A percentile compares a stretch with the other conserved stretches of the same genome.
Evolutionary conservation across 2,797 vertebrate genomes (phyloP).

Genomic region (Typhlichthys subterraneus): DNA sequence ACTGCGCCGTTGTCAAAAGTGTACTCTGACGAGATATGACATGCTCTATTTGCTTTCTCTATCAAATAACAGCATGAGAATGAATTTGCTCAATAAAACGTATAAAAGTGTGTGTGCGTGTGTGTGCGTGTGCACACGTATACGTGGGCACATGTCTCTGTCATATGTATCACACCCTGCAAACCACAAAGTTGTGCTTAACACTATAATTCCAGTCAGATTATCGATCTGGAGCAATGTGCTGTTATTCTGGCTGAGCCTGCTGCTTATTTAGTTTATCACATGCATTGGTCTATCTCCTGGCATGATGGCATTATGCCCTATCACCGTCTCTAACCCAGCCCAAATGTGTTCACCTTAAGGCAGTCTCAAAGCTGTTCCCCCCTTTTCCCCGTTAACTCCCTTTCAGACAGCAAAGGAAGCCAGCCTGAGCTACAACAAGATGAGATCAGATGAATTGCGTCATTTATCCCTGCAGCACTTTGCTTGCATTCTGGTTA

Average conservation of each 20-base stretch:
- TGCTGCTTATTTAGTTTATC: conserved; percentile 66
- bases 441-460: conserved; percentile 43
- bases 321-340: conserved; percentile 4
- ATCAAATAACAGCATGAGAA: neutral
- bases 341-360: conserved; percentile 47
- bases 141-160: neutral
- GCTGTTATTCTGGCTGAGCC: conserved; percentile 58
- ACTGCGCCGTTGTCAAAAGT: neutral
- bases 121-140: neutral
- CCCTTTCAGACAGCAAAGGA: conserved; percentile 21
- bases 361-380: conserved; percentile 39
- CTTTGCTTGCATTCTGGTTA: conserved; percentile 20
- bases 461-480: conserved; percentile 23
- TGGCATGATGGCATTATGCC: conserved; percentile 13
- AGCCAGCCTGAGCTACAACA: conserved; percentile 23
- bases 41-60: neutral
- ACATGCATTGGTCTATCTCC: conserved; percentile 42
- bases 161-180: conserved; percentile 2
- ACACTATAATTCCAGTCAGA: conserved; percentile 35
- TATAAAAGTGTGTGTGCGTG: neutral
- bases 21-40: conserved; percentile 6
- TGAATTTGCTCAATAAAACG: conserved; percentile 1
- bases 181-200: conserved; percentile 29
- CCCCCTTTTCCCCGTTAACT: conserved; percentile 24
- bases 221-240: conserved; percentile 54